Evolutionary conservation across 2,113 vertebrate genomes (phyloP), one percentile per base, ranked within the genome.

Genomic region (Aptenodytes forsteri): DNA sequence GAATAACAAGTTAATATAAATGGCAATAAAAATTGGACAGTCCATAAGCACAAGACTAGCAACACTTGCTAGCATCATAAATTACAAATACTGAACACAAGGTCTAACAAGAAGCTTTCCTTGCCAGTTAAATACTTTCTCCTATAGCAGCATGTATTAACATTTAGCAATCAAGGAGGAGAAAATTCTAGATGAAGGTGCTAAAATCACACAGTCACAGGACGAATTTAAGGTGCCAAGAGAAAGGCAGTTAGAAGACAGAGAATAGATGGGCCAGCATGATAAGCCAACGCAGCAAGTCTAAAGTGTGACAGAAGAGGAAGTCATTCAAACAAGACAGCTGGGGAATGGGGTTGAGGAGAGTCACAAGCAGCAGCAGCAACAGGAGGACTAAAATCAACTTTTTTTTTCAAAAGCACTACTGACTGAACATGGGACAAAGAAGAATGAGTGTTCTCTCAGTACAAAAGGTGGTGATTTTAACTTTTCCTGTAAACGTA

Each of bases 131-230:
- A 75, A 87, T 20, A 67, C 61, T 49, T 89, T 14, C 64, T 65
- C 9, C 17, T 71, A 42, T 19, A 79, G 61, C 61, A 94, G 85
- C 70, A 88, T 78, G 79, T 47, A 42, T 88, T 94, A 90, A 83
- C 88, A 88, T 85, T 76, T 71, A 87, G 44, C 58, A 82, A 69
- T 26, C 73, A 82, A 85, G n/a, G 36, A 71, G 42, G 18, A 81
- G 15, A 84, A 93, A 92, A 85, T 64, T 59, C 56, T 76, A 91
- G 66, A 90, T 44, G 86, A 94, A 88, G 34, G 84, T 81, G 94
- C 55, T 81, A 80, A 94, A 85, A 91, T 87, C 82, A 90, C 73
- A 84, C 59, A 50, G 70, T 62, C 66, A 62, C 61, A 42, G 55
- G 29, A 78, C 4, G 8, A 85, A 67, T 62, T 66, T 27, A 83